A percentile compares a stretch with the other conserved stretches of the same genome.
These are phyloP conservation scores for Callionymus lyra DNA, from an alignment of 2,113 vertebrate species.

Conservation along the genomic window DNA sequence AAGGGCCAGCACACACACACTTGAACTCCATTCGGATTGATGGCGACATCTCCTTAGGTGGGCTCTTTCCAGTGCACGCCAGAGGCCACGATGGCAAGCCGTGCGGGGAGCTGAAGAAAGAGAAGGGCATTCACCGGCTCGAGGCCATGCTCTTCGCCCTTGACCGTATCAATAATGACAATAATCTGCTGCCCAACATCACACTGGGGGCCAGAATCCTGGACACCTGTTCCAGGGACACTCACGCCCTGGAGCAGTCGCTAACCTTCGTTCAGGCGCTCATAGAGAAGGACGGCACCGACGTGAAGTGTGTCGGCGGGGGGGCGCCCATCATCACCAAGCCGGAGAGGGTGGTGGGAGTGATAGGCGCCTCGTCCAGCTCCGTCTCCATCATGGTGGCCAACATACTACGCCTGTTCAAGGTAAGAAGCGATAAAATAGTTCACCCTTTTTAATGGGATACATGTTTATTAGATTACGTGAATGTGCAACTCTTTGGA, in stretches of 20 bases:
- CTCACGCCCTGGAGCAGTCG: conserved; percentile 94
- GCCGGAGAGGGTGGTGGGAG: conserved; percentile 87
- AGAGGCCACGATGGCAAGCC: conserved; percentile 87
- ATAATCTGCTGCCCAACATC: conserved; percentile 92
- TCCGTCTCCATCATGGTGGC: conserved; percentile 99
- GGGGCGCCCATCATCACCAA: conserved; percentile 93
- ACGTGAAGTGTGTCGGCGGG: conserved; percentile 86
- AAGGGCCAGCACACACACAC: conserved; percentile 82
- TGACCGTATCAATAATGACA: conserved; percentile 96
- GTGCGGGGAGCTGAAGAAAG: conserved; percentile 95
- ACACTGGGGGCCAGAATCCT: conserved; percentile 91
- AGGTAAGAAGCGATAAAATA: conserved; percentile 77
- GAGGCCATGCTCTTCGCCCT: conserved; percentile 97
- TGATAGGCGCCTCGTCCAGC: conserved; percentile 92
- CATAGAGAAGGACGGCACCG: conserved; percentile 92
- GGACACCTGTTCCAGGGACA: conserved; percentile 96
- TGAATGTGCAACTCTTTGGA: no score
- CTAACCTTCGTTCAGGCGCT: conserved; percentile 97
- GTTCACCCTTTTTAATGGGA: no score
- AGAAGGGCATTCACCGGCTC: conserved; percentile 92
- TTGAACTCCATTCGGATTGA: conserved; percentile 97
- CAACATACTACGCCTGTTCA: conserved; percentile 94
- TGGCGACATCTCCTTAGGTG: conserved; percentile 91
- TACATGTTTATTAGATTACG: no score
- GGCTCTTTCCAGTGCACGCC: conserved; percentile 90